Percentiles rank a stretch among this genome's conserved stretches.
These are phyloP conservation scores for Eleutherodactylus coqui DNA, from an alignment of 2,797 vertebrate species.

Conservation along the genomic window DNA sequence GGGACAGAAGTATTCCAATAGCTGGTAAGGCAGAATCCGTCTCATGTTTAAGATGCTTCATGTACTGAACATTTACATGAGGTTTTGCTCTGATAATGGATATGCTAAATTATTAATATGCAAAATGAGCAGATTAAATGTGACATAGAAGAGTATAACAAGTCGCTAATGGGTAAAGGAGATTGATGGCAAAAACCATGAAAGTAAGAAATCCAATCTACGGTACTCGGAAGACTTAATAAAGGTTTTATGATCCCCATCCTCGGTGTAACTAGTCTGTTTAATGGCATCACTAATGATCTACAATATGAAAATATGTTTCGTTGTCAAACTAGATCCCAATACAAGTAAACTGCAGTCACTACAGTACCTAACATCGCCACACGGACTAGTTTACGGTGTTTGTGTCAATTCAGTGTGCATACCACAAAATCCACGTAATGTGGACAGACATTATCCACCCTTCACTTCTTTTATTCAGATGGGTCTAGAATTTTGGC, in stretches of 20 bases:
- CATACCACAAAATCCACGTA: too few relatives aligned
- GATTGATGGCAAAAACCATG: slow-evolving; percentile 1
- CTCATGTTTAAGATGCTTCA: neutral
- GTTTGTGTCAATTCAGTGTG: too few relatives aligned
- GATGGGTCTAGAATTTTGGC: too few relatives aligned
- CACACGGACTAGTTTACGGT: neutral
- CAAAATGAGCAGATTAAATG: slow-evolving; percentile 10
- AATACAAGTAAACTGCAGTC: neutral
- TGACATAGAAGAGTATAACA: slow-evolving; percentile 24
- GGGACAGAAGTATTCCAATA: neutral
- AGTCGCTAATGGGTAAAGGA: neutral
- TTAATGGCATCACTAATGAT: neutral
- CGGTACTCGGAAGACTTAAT: neutral
- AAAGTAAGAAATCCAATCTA: neutral
- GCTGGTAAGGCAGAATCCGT: neutral
- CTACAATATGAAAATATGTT: neutral
- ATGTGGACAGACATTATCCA: too few relatives aligned
- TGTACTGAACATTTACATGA: slow-evolving; percentile 17
- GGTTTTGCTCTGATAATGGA: slow-evolving; percentile 20
- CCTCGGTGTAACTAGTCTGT: neutral
- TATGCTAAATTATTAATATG: slow-evolving; percentile 20
- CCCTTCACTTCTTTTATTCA: too few relatives aligned
- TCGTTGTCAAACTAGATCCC: neutral
- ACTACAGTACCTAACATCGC: too few relatives aligned
- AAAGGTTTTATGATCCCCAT: neutral